Base-by-base conservation (phyloP, 1,140 invertebrate species). In the Sitophilus oryzae region DNA sequence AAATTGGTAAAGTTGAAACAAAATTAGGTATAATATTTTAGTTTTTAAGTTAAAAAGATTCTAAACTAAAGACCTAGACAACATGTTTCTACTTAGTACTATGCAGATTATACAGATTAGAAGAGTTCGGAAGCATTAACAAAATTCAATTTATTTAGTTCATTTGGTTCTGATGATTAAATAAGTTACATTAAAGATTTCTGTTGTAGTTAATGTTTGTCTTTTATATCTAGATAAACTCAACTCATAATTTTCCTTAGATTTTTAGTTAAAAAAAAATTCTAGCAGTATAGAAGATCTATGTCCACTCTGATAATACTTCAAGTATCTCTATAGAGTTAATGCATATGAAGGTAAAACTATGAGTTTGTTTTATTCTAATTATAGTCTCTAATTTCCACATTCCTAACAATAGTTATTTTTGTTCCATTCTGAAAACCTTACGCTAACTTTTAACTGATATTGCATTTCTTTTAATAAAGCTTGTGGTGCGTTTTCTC, bases 71-170 rank as follows among this genome's bases (percentile, higher is more conserved):
- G 21, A 41, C 5, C 25, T 41, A 4, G n/a, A 42, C 19, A 42
- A 42, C 18, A 19, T 20, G 15, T 42, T 38, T 15, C 40, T 42
- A 42, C 40, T 42, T 42, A 42, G 19, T 19, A 20, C 21, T 42
- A 42, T 8, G 40, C 15, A 11, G 2, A 42, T 42, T 18, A 18
- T 10, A 42, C 21, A 18, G 15, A n/a, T 42, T 16, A 1, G 3
- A 38, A 38, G n/a, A 21, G 19, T 42, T 42, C 10, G 40, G 40
- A 42, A 42, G 40, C 40, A 42, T 42, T 20, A 42, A 42, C 15
- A 42, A 18, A 18, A 18, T n/a, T 18, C n/a, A 42, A 21, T 18
- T 5, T 14, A 35, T 10, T 35, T 5, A 35, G n/a, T n/a, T n/a
- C n/a, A n/a, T n/a, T 6, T 30, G 25, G 5, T 30, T 30, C 11